Conservation (phyloP, 2,797 vertebrate species). For the Odontamblyopus lacepedii region DNA sequence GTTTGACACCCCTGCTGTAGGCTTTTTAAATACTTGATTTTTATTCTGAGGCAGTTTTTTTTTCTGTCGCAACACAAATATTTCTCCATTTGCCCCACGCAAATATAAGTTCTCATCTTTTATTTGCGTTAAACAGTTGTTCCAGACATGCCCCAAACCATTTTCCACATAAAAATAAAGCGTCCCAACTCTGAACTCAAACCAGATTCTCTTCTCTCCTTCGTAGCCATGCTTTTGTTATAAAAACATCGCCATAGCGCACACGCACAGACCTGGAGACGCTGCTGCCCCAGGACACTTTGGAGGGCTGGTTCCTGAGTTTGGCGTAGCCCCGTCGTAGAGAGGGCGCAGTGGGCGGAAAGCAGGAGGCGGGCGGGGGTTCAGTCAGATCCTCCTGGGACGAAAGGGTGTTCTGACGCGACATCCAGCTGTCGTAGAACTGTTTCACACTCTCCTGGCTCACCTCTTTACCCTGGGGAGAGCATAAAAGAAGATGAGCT, state of each 20-base stretch:
- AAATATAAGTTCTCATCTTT: too few relatives aligned
- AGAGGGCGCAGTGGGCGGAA: slow-evolving; percentile 36
- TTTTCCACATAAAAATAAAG: background rate
- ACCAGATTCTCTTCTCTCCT: background rate
- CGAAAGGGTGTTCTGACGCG: slow-evolving; percentile 63
- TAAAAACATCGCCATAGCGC: background rate
- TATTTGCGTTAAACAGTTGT: too few relatives aligned
- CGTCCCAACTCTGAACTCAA: background rate
- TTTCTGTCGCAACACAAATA: too few relatives aligned
- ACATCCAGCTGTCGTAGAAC: slow-evolving; percentile 69
- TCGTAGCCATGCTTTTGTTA: background rate
- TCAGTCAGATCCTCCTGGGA: slow-evolving; percentile 58
- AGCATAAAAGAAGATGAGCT: background rate
- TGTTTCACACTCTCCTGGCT: slow-evolving; percentile 75
- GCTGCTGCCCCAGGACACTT: slow-evolving; percentile 73
- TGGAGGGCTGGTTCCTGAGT: slow-evolving; percentile 62
- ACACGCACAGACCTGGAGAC: slow-evolving; percentile 65
- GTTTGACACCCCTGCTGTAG: too few relatives aligned
- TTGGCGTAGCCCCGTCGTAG: slow-evolving; percentile 50
- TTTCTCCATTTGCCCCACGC: too few relatives aligned
- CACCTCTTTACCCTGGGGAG: slow-evolving; percentile 75
- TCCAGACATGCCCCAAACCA: background rate
- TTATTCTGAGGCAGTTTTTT: too few relatives aligned
- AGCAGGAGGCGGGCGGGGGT: slow-evolving; percentile 15
- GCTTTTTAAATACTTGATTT: too few relatives aligned